Percentiles rank a stretch among this genome's conserved stretches.
Evolutionary conservation across 2,888 invertebrate genomes (phyloP).

Genomic region (Drosophila infuscata): DNA sequence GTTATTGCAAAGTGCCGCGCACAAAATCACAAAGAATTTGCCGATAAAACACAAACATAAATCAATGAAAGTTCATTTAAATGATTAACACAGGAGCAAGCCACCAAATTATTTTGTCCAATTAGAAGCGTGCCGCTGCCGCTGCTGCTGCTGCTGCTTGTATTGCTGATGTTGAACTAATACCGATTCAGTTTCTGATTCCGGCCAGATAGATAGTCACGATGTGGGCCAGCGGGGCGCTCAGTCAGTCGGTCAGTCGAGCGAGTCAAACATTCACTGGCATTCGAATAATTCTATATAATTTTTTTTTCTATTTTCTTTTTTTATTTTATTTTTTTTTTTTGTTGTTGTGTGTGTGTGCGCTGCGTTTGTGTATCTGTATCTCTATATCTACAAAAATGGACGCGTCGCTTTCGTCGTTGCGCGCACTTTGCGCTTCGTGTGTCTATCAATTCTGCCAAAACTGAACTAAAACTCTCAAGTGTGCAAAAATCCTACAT

Average conservation of each 20-base stretch:
- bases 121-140: slow-evolving; percentile 50
- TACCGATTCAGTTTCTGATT: slow-evolving; percentile 27
- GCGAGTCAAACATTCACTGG: slow-evolving; percentile 25
- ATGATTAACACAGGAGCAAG: slow-evolving; percentile 20
- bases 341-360: slow-evolving; percentile 22
- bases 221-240: slow-evolving; percentile 40
- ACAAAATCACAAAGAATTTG: slow-evolving; percentile 48
- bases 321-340: slow-evolving; percentile 6
- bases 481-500: slow-evolving; percentile 77
- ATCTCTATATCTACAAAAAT: slow-evolving; percentile 50
- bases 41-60: slow-evolving; percentile 17
- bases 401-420: slow-evolving; percentile 31
- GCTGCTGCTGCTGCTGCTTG: slow-evolving; percentile 1
- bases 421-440: slow-evolving; percentile 58
- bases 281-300: slow-evolving; percentile 8
- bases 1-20: slow-evolving; percentile 12
- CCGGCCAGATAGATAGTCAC: slow-evolving; percentile 48
- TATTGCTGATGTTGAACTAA: slow-evolving; percentile 20
- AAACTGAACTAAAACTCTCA: slow-evolving; percentile 81
- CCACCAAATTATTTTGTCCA: slow-evolving; percentile 53
- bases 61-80: slow-evolving; percentile 39
- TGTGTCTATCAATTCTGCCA: slow-evolving; percentile 76
- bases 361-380: slow-evolving; percentile 54
- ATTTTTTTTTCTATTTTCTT: slow-evolving; percentile 10
- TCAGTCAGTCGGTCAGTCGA: slow-evolving; percentile 19